Conservation (phyloP, 2,797 vertebrate genomes). For the Enoplosus armatus region DNA sequence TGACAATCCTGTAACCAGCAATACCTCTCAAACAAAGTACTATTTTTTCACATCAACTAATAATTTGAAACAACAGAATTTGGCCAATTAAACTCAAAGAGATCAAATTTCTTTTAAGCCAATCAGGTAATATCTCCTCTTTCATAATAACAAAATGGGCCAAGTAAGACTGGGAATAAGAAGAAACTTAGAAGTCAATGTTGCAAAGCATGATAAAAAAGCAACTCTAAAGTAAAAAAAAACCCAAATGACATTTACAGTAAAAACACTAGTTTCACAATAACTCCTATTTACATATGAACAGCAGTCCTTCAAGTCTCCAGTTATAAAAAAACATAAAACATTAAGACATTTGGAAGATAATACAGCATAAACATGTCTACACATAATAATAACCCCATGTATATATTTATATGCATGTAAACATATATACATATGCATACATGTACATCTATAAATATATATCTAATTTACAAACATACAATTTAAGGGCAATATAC, state of each 20-base stretch:
- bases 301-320: slow-evolving; percentile 98
- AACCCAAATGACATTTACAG: slow-evolving; percentile 88
- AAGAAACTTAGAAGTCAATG: slow-evolving; percentile 50
- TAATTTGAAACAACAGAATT: slow-evolving; percentile 20
- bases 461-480: slow-evolving; percentile 89
- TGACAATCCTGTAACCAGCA: slow-evolving; percentile 31
- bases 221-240: slow-evolving; percentile 78
- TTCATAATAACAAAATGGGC: slow-evolving; percentile 30
- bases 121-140: slow-evolving; percentile 32
- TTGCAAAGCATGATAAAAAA: slow-evolving; percentile 74
- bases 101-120: not conserved
- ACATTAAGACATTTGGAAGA: slow-evolving; percentile 81
- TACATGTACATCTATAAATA: slow-evolving; percentile 89
- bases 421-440: slow-evolving; percentile 88
- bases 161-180: slow-evolving; percentile 42
- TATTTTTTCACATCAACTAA: slow-evolving; percentile 4
- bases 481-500: slow-evolving; percentile 87
- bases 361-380: slow-evolving; percentile 90
- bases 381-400: slow-evolving; percentile 86
- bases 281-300: slow-evolving; percentile 95
- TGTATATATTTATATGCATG: slow-evolving; percentile 85
- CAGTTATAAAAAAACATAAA: slow-evolving; percentile 89
- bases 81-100: slow-evolving; percentile 11
- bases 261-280: slow-evolving; percentile 92
- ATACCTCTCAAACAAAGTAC: slow-evolving; percentile 8